These are phyloP conservation scores for Harpalus rufipes DNA, from an alignment of 2,888 invertebrate species.

Conservation along the genomic window DNA sequence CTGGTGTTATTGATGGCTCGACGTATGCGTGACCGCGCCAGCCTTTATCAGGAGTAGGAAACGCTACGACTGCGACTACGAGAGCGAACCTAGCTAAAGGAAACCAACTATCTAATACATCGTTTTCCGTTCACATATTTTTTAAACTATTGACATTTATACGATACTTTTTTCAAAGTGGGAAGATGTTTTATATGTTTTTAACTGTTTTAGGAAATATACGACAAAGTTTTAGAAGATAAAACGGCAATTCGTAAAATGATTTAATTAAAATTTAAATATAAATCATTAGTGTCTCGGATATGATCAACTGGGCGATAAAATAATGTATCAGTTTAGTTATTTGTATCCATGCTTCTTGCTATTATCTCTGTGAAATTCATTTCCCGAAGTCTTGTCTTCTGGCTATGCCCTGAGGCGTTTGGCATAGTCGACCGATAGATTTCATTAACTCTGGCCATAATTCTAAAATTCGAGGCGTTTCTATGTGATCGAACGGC, in stretches of 20 bases:
- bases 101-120: conserved; percentile 12
- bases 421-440: conserved; percentile 22
- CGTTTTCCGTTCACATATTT: conserved; percentile 27
- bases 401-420: not conserved
- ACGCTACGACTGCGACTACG: not conserved
- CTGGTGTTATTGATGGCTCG: conserved; percentile 36
- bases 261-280: too few species aligned
- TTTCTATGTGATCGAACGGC: conserved; percentile 38
- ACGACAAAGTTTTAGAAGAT: too few species aligned
- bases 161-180: not conserved
- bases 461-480: conserved; percentile 61
- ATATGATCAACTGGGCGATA: too few species aligned
- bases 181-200: too few species aligned
- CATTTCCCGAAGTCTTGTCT: not conserved
- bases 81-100: not conserved
- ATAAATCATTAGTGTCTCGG: too few species aligned
- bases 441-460: conserved; percentile 61
- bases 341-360: too few species aligned
- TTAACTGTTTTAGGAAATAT: too few species aligned
- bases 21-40: conserved; percentile 37
- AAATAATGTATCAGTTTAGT: too few species aligned
- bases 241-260: too few species aligned
- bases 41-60: conserved; percentile 51
- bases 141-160: not conserved
- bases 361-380: not conserved